Evolutionary conservation across 2,888 invertebrate species (phyloP).

Genomic region (Drosophila melanosoma): DNA sequence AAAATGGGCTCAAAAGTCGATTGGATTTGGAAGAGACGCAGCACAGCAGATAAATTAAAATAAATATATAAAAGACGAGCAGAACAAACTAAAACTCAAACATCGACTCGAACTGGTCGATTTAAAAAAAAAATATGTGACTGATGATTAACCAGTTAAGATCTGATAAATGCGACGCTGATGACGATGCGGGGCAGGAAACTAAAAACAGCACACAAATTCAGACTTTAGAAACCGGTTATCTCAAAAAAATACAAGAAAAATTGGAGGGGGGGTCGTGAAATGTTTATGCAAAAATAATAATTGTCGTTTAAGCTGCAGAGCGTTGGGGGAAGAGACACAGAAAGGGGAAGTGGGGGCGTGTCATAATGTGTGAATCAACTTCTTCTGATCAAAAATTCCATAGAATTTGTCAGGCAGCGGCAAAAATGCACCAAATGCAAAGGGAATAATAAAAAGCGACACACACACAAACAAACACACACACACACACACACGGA

Average conservation of each 20-base stretch:
- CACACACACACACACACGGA: neutral
- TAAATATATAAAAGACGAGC: conserved; percentile 44
- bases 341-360: neutral
- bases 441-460: conserved; percentile 34
- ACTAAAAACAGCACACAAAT: conserved; percentile 35
- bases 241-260: conserved; percentile 15
- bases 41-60: conserved; percentile 12
- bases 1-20: conserved; percentile 1
- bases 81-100: conserved; percentile 12
- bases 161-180: conserved; percentile 56
- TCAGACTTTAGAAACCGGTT: conserved; percentile 33
- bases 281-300: conserved; percentile 50
- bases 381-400: conserved; percentile 46
- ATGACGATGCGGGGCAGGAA: conserved; percentile 16
- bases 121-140: conserved; percentile 69
- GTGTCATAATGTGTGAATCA: conserved; percentile 58
- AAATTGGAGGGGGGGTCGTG: neutral
- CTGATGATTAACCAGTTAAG: conserved; percentile 77
- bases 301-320: conserved; percentile 31
- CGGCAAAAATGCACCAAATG: conserved; percentile 60
- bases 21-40: conserved; percentile 7
- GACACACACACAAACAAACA: conserved; percentile 8
- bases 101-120: conserved; percentile 14
- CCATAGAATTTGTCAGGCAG: conserved; percentile 63
- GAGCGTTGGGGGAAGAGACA: neutral